Conservation (phyloP, 2,888 invertebrate genomes). For the Conus canariensis region DNA sequence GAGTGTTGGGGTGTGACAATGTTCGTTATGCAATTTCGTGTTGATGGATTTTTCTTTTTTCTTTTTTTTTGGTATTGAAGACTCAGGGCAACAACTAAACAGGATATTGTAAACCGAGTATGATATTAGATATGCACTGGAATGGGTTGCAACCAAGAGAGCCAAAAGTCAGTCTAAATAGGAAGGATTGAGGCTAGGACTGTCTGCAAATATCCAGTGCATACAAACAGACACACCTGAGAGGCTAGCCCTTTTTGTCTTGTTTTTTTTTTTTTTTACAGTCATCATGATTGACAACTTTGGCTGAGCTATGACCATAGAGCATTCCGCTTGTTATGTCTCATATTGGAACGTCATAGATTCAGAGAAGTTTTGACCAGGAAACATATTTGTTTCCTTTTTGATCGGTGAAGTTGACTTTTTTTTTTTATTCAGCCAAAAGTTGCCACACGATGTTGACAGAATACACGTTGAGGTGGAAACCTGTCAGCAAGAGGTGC, state of each 20-base stretch:
- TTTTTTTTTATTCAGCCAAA: too few species aligned
- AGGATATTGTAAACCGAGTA: conserved; percentile 27
- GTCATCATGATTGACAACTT: background rate
- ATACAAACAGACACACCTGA: background rate
- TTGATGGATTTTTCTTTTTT: conserved; percentile 19
- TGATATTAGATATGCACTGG: conserved; percentile 28
- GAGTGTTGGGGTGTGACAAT: conserved; percentile 1
- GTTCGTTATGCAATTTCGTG: conserved; percentile 35
- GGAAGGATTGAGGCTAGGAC: background rate
- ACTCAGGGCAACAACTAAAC: conserved; percentile 33
- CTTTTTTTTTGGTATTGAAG: conserved; percentile 1
- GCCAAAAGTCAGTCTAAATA: background rate
- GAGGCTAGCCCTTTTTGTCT: background rate
- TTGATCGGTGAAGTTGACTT: too few species aligned
- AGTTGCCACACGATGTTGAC: too few species aligned
- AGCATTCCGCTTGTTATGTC: background rate
- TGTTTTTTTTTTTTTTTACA: too few species aligned
- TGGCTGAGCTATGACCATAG: background rate
- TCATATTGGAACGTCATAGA: background rate
- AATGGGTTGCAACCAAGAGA: background rate
- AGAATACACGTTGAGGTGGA: too few species aligned
- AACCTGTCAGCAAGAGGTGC: too few species aligned
- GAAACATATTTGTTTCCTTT: background rate
- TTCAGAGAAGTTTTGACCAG: background rate
- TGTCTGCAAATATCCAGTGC: background rate